Evolutionary conservation across 2,797 vertebrate species (phyloP).

Genomic region (Geotrypetes seraphini): DNA sequence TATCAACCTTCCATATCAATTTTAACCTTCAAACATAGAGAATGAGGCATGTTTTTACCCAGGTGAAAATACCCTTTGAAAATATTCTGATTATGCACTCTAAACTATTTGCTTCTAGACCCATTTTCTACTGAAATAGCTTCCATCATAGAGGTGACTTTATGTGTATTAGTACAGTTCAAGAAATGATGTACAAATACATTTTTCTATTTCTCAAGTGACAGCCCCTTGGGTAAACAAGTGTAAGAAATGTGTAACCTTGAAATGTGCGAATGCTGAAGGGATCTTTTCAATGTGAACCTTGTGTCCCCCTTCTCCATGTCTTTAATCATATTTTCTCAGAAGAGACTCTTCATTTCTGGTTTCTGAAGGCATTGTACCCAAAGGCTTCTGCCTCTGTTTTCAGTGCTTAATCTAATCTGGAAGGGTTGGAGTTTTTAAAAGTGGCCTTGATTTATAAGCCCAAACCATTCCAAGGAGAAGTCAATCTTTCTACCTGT

Average conservation of each 20-base stretch:
- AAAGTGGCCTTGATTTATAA: too few species aligned
- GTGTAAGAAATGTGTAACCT: slow-evolving; percentile 14
- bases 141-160: slow-evolving; percentile 1
- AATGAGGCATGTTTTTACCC: too few species aligned
- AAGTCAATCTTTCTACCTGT: too few species aligned
- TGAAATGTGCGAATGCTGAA: slow-evolving; percentile 6
- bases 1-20: neutral
- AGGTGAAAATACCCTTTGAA: too few species aligned
- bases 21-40: too few species aligned
- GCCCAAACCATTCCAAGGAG: too few species aligned
- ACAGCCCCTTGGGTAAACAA: slow-evolving; percentile 30
- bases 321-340: slow-evolving; percentile 9
- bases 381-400: too few species aligned
- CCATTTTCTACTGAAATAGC: slow-evolving; percentile 1
- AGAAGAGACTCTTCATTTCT: neutral
- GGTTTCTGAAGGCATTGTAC: too few species aligned
- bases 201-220: slow-evolving; percentile 21
- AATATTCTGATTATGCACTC: neutral
- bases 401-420: too few species aligned
- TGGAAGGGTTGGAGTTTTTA: too few species aligned
- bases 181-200: slow-evolving; percentile 9
- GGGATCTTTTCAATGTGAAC: slow-evolving; percentile 16
- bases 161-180: neutral
- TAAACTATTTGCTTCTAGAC: slow-evolving; percentile 6
- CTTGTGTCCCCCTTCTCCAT: neutral